Evolutionary conservation across 2,888 invertebrate genomes (phyloP), one percentile per base, ranked within the genome.

Genomic region (Uropetala carovei): DNA sequence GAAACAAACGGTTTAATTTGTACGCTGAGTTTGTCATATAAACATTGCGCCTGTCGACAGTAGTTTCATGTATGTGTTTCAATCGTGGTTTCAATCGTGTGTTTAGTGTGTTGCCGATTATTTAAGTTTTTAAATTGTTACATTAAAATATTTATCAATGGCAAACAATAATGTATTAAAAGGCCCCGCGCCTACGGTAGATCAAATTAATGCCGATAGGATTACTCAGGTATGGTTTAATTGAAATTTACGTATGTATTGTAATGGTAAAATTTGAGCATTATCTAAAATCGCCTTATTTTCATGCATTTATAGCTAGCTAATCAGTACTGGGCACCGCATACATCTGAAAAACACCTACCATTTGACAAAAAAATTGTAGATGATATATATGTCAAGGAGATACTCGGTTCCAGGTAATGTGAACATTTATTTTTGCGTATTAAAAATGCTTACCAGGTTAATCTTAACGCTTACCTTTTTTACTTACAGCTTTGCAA

Each of bases 241-340:
- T 95, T 94, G 57, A 11, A 27, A 30, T 91, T 92, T 92, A 18
- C 27, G 59, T 30, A n/a, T 81, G 30, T 84, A 27, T 56, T 75
- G 57, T 82, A 56, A 68, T 68, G 30, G 82, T 56, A 60, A 64
- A 81, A 84, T 59, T 60, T 83, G 1, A 18, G 64, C 16, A 64
- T 64, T 64, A 18, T 14, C 3, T 10, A 1, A 43, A 59, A 60
- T 22, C 27, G 92, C 89, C 18, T 92, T 60, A 14, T 68, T 58
- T 75, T 10, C 4, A 75, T 75, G 60, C 7, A 60, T 75, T 22
- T 27, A 91, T 95, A 99, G 98, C 96, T 99, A 58, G 98, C 99
- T 2, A 97, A 97, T 93, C 97, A 98, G 94, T 98, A 98, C 95
- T 99, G 99, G 99, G 97, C 98, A 0, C 98, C 98, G 0, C 97